Conservation (phyloP, 2,888 invertebrate species). For the Teleogryllus oceanicus region DNA sequence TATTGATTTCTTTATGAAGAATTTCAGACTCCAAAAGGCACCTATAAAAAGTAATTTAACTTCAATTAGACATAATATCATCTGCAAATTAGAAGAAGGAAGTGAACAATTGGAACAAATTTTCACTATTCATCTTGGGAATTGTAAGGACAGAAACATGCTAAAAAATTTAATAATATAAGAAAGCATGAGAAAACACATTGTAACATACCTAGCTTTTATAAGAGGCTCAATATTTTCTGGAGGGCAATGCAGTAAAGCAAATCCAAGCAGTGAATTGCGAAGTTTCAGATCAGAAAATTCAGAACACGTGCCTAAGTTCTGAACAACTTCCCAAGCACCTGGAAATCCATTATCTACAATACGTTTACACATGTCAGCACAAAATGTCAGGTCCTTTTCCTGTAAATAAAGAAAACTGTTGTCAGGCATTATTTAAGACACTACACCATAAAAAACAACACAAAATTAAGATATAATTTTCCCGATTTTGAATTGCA, state of each 20-base stretch:
- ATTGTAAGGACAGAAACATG: too few relatives aligned
- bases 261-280: constrained; percentile 48
- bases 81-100: neutral
- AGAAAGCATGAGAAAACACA: too few relatives aligned
- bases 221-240: constrained; percentile 46
- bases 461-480: too few relatives aligned
- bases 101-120: too few relatives aligned
- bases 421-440: too few relatives aligned
- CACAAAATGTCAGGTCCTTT: constrained; percentile 50
- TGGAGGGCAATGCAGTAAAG: constrained; percentile 49
- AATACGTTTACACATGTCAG: constrained; percentile 51
- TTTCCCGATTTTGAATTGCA: too few relatives aligned
- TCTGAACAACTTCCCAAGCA: constrained; percentile 55
- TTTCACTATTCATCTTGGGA: too few relatives aligned
- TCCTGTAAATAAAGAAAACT: constrained; percentile 39
- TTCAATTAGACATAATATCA: neutral
- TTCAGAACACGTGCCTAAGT: constrained; percentile 51
- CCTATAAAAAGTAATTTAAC: constrained; percentile 32
- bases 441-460: too few relatives aligned
- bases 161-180: too few relatives aligned
- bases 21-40: constrained; percentile 40
- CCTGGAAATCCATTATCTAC: constrained; percentile 50
- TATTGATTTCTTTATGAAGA: constrained; percentile 42
- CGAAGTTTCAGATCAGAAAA: constrained; percentile 46
- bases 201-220: constrained; percentile 38